Evolutionary conservation across 2,113 vertebrate genomes (phyloP), one percentile per base, ranked within the genome.

Genomic region (Oophaga pumilio): DNA sequence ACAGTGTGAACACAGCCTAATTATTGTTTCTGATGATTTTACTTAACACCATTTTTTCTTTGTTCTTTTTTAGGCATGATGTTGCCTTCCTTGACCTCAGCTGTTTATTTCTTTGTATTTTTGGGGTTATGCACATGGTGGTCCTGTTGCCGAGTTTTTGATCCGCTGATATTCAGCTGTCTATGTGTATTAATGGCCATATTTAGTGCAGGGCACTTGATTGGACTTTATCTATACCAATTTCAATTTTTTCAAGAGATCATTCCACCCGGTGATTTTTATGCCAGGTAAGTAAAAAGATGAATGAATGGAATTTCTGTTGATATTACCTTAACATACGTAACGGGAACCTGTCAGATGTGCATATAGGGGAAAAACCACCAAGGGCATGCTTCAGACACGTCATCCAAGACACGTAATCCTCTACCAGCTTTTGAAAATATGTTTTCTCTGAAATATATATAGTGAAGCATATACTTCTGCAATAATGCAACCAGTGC

Each of bases 91-190:
- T 89, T 99, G 94, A 98, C 97, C 33, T 99, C 97, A 10, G 95
- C 95, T 0, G 96, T 98, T 79, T 99, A 99, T 94, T 99, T 99
- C 94, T 96, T 99, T 88, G 95, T 97, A 88, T 99, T 99, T 92
- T 92, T 99, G 92, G 97, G 97, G 88, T 94, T 99, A 85, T 98
- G 98, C 90, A 99, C 98, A 15, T 99, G 98, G 98, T 99, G 98
- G 98, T 99, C 98, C 33, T 96, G 97, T 91, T 95, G 98, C 91
- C 96, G 94, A 90, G 95, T 93, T 2, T 97, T 99, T 52, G 96
- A 98, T 95, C 97, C 95, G 1, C 94, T 99, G 91, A 93, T 99
- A 89, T 99, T 99, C 95, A 98, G 98, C 96, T 99, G 97, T 90
- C 95, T 99, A 91, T 99, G 98, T 87, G 97, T 99, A 52, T 93